Conservation (phyloP, 2,888 invertebrate genomes). For the Drosophila diplacantha region DNA sequence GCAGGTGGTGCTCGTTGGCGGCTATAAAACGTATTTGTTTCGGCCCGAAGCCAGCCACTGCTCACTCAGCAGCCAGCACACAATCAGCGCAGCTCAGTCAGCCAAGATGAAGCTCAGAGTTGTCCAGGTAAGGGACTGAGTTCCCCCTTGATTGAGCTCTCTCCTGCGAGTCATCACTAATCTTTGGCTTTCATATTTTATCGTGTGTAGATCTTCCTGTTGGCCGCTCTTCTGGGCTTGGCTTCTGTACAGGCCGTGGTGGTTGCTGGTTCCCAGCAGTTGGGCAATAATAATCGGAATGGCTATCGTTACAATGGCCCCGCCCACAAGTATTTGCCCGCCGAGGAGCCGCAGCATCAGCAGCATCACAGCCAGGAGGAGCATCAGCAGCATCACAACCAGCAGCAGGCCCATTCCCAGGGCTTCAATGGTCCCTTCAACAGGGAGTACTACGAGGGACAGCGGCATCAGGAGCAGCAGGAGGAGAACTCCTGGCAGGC, state of each 20-base stretch:
- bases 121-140: background rate
- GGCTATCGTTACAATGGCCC: conserved; percentile 65
- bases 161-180: background rate
- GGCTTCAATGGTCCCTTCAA: conserved; percentile 45
- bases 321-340: conserved; percentile 57
- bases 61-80: conserved; percentile 25
- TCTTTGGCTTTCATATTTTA: background rate
- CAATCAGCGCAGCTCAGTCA: conserved; percentile 5
- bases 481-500: conserved; percentile 11
- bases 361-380: conserved; percentile 31
- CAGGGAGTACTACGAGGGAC: conserved; percentile 44
- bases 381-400: conserved; percentile 17
- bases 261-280: conserved; percentile 38
- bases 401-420: conserved; percentile 15
- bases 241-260: conserved; percentile 46
- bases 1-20: conserved; percentile 5
- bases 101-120: conserved; percentile 19
- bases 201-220: conserved; percentile 2
- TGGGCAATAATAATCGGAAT: conserved; percentile 28
- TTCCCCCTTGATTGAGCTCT: background rate
- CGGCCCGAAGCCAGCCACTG: conserved; percentile 21
- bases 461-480: conserved; percentile 10
- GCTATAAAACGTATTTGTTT: conserved; percentile 33
- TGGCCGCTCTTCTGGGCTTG: conserved; percentile 11
- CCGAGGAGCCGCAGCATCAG: conserved; percentile 29